Percentiles rank a stretch among this genome's conserved stretches.
These are phyloP conservation scores for Tinea pellionella DNA, from an alignment of 2,888 invertebrate genomes.

Conservation along the genomic window DNA sequence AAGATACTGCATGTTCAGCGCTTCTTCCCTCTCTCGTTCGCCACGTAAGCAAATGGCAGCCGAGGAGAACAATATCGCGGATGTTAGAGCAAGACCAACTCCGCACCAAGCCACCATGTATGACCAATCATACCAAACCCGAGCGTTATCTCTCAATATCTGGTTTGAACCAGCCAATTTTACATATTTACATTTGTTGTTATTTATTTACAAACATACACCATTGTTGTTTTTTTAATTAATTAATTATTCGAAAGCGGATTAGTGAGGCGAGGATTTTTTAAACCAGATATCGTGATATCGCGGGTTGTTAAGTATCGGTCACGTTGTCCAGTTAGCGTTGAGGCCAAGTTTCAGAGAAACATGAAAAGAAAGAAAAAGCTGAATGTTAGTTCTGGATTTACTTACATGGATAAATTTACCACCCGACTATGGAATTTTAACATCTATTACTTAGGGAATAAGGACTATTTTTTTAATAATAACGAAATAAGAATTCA, in stretches of 20 bases:
- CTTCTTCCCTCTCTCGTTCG: conserved; percentile 94
- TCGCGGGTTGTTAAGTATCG: conserved; percentile 49
- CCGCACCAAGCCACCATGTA: conserved; percentile 98
- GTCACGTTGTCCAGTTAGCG: conserved; percentile 43
- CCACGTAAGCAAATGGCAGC: conserved; percentile 94
- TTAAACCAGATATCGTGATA: conserved; percentile 67
- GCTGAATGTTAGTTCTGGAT: conserved; percentile 57
- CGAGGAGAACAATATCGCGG: conserved; percentile 92
- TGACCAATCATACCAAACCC: conserved; percentile 94
- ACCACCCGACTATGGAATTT: no score
- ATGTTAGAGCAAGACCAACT: conserved; percentile 90
- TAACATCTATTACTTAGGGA: no score
- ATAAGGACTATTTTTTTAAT: no score
- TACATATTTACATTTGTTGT: background rate
- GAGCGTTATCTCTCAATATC: conserved; percentile 87
- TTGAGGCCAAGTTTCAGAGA: conserved; percentile 65
- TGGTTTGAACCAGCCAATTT: conserved; percentile 52
- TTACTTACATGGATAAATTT: conserved; percentile 26
- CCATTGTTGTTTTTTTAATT: conserved; percentile 12
- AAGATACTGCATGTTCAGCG: conserved; percentile 97
- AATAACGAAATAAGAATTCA: no score
- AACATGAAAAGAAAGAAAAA: conserved; percentile 70
- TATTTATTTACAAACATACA: conserved; percentile 10
- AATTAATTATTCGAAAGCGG: conserved; percentile 41
- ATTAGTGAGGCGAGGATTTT: conserved; percentile 58